Evolutionary conservation across 2,888 invertebrate genomes (phyloP).

Genomic region (Octodonta nipae): DNA sequence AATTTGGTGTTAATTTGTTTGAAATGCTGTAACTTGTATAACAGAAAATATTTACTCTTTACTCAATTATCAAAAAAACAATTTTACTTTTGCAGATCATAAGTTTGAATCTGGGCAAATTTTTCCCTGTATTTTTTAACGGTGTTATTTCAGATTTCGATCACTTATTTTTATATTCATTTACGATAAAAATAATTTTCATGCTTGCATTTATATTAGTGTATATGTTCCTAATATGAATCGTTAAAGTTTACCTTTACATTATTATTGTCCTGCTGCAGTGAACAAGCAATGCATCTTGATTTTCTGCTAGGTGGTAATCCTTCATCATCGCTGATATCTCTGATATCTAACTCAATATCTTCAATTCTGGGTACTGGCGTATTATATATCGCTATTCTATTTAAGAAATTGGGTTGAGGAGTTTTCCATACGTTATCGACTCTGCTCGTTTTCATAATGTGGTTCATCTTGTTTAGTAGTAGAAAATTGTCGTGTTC

Average conservation of each 20-base stretch:
- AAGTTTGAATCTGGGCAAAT: too few relatives aligned
- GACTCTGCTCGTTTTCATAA: slow-evolving; percentile 53
- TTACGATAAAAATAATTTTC: too few relatives aligned
- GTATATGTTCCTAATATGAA: too few relatives aligned
- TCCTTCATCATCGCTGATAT: slow-evolving; percentile 9
- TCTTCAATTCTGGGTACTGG: slow-evolving; percentile 16
- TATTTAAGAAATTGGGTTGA: slow-evolving; percentile 39
- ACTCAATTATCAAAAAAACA: too few relatives aligned
- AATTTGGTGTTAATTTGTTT: too few relatives aligned
- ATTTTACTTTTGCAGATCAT: too few relatives aligned
- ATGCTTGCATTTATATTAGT: too few relatives aligned
- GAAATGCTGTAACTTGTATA: too few relatives aligned
- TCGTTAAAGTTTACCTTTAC: not conserved
- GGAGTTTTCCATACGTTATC: slow-evolving; percentile 55
- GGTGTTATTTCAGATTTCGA: too few relatives aligned
- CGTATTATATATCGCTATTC: slow-evolving; percentile 16
- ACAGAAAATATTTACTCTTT: too few relatives aligned
- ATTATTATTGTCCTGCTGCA: slow-evolving; percentile 4
- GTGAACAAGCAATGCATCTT: slow-evolving; percentile 21
- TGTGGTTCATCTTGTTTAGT: slow-evolving; percentile 49
- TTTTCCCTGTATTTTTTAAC: too few relatives aligned
- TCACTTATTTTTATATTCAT: too few relatives aligned
- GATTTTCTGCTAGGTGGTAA: slow-evolving; percentile 12
- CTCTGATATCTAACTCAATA: slow-evolving; percentile 8
- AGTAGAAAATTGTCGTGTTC: slow-evolving; percentile 55